A percentile compares a stretch with the other conserved stretches of the same genome.
Conservation (phyloP, 2,888 invertebrate species). For the Leuctra nigra region DNA sequence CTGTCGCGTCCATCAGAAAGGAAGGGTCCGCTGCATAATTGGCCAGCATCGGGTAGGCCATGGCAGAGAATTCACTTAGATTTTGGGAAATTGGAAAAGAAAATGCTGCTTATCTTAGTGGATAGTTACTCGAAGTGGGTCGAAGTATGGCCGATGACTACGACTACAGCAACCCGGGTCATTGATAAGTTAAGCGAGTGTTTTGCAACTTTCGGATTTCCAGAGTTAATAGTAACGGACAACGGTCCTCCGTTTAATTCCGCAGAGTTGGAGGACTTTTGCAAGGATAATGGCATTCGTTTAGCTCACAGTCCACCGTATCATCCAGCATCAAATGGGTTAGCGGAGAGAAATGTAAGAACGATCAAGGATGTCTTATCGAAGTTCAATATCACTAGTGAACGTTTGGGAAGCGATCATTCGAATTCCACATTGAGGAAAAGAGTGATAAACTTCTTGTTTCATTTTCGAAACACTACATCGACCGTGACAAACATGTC, state of each 20-base stretch:
- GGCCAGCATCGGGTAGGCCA: constrained; percentile 28
- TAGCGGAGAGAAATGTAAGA: constrained; percentile 4
- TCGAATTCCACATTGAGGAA: too few relatives aligned
- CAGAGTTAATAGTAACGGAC: constrained; percentile 31
- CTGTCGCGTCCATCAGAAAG: constrained; percentile 25
- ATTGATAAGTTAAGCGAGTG: constrained; percentile 23
- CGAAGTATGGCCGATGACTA: constrained; percentile 28
- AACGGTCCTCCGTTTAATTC: constrained; percentile 32
- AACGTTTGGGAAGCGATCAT: too few relatives aligned
- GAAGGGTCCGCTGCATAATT: constrained; percentile 26
- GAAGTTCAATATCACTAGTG: too few relatives aligned
- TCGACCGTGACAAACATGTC: too few relatives aligned
- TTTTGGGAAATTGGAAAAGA: constrained; percentile 30
- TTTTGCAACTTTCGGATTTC: constrained; percentile 33
- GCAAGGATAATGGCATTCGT: constrained; percentile 25
- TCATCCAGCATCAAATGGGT: constrained; percentile 31
- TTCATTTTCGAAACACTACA: too few relatives aligned
- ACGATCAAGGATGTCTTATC: too few relatives aligned
- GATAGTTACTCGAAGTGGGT: constrained; percentile 31
- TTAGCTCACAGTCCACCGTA: constrained; percentile 29
- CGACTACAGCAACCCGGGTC: constrained; percentile 26
- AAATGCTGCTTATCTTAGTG: constrained; percentile 29
- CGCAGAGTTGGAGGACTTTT: constrained; percentile 30
- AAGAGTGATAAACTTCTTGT: too few relatives aligned
- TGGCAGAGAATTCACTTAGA: constrained; percentile 30